phyloP scores from a whole-genome alignment of 2,113 vertebrate genomes.

The Phyllostomus hastatus region DNA sequence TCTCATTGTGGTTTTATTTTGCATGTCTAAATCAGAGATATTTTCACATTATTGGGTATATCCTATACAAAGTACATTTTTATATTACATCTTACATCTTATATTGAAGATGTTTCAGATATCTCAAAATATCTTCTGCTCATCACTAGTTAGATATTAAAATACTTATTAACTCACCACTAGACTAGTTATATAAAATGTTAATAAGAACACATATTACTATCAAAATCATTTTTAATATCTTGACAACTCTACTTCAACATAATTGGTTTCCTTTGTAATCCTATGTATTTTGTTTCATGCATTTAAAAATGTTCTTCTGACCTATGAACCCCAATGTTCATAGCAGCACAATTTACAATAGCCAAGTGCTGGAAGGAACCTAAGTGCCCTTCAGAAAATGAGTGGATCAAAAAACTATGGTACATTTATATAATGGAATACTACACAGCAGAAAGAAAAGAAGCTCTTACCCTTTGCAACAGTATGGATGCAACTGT shows the following conservation, averaged over 20 bases:
- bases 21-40: background rate
- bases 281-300: background rate
- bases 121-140: background rate
- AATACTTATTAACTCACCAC: background rate
- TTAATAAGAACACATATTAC: background rate
- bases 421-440: too few species aligned
- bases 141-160: background rate
- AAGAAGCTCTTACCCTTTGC: too few species aligned
- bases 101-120: background rate
- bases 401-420: too few species aligned
- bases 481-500: too few species aligned
- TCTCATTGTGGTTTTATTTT: too few species aligned
- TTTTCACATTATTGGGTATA: background rate
- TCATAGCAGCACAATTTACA: too few species aligned
- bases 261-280: background rate
- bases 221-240: background rate
- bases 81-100: background rate
- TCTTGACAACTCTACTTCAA: background rate
- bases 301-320: background rate
- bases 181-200: background rate
- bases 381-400: too few species aligned
- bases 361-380: too few species aligned
- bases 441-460: too few species aligned
- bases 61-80: background rate
- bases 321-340: too few species aligned